Base-by-base conservation (phyloP, 2,888 invertebrate genomes). In the Bellardia pandia region DNA sequence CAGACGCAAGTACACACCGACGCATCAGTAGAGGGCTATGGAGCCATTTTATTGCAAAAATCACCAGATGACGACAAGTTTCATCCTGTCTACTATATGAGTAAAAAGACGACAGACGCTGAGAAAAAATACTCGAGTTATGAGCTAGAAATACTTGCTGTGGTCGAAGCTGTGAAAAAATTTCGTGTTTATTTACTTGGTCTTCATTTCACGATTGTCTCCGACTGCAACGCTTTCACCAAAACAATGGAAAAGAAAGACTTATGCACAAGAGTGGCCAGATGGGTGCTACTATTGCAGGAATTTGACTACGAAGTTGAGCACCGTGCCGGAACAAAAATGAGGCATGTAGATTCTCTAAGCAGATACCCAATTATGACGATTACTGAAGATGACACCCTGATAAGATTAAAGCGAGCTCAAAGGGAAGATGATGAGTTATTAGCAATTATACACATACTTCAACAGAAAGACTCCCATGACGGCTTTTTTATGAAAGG, bases 141-240 rank as follows among this genome's bases (percentile, higher is more conserved):
- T 33, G 89, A 90, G 71, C 45, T 91, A 33, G 90, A 90, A 69
- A 76, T 88, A 9, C 42, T 90, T 0, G 90, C 90, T 0, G 87
- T 91, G 3, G 74, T 90, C 8, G 83, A 84, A 37, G 88, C 89
- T 3, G 14, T 90, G 11, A 88, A 88, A 51, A 91, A 89, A 56
- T 91, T 89, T 66, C 68, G 89, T 3, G 77, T 88, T 30, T 90
- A 89, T 89, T 88, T 89, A 0, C 51, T 90, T 0, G 89, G 86
- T 9, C 33, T 71, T n/a, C 74, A 74, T 16, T 88, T 88, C 33
- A 88, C 83, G 23, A 14, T 88, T 5, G 82, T 75, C 1, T 78
- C 83, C 8, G 88, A 85, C 42, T 86, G 88, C 30, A 78, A 82
- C 16, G 86, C 88, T 1, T 88, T 89, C 11, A 66, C 69, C 1